Percentiles rank a stretch among this genome's conserved stretches.
Conservation (phyloP, 2,888 invertebrate species). For the Acronicta alni region DNA sequence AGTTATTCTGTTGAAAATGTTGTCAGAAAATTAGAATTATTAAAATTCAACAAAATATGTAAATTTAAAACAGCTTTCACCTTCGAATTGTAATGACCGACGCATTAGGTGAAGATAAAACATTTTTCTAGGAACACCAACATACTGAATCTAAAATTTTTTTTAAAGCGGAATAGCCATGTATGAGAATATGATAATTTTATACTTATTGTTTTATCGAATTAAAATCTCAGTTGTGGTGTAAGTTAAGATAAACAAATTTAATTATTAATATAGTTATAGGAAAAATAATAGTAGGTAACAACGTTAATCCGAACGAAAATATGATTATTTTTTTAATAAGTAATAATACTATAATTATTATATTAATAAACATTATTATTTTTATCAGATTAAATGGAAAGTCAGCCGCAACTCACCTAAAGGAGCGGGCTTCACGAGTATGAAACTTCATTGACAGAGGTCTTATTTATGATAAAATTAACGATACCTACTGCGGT, state of each 20-base stretch:
- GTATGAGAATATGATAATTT: constrained; percentile 7
- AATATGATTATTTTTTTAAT: too few species aligned
- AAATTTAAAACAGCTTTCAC: constrained; percentile 36
- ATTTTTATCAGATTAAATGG: too few species aligned
- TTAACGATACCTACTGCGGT: constrained; percentile 27
- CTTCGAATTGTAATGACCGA: constrained; percentile 32
- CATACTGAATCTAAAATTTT: constrained; percentile 10
- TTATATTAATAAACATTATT: too few species aligned
- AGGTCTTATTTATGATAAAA: constrained; percentile 13
- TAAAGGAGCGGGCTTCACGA: constrained; percentile 16
- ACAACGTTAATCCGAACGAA: too few species aligned
- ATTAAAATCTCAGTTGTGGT: constrained; percentile 16
- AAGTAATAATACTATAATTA: too few species aligned
- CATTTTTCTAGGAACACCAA: constrained; percentile 32
- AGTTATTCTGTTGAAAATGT: constrained; percentile 12
- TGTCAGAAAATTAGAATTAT: constrained; percentile 10
- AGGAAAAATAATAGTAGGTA: too few species aligned
- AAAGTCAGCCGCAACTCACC: constrained; percentile 3
- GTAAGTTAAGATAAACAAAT: too few species aligned
- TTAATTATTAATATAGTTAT: too few species aligned
- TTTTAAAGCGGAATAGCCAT: constrained; percentile 39
- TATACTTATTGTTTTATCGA: constrained; percentile 33
- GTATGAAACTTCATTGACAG: constrained; percentile 37
- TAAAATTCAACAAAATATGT: constrained; percentile 22
- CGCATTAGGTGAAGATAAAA: constrained; percentile 30